phyloP scores from a whole-genome alignment of 2,113 vertebrate species.

The Henicopernis longicauda region DNA sequence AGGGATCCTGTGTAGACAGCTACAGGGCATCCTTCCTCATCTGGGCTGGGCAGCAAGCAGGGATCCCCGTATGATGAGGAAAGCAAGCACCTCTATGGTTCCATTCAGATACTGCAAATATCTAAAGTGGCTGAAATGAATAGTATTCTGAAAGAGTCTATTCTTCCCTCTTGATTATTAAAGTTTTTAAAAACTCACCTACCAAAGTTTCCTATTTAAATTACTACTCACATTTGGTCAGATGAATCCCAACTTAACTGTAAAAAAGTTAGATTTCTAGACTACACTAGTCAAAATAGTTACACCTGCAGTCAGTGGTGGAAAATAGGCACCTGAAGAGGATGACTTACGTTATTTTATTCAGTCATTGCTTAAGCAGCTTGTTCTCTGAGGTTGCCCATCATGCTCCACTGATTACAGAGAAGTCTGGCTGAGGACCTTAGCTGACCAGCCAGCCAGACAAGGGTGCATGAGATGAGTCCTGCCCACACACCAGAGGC shows the following conservation, averaged over 20 bases:
- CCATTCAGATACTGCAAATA: background rate
- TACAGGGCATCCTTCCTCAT: background rate
- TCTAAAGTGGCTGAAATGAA: background rate
- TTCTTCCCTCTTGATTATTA: background rate
- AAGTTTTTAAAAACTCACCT: background rate
- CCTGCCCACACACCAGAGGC: background rate
- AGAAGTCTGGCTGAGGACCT: background rate
- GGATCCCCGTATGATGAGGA: background rate
- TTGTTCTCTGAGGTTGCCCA: background rate
- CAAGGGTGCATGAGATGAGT: background rate
- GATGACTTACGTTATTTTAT: accelerated
- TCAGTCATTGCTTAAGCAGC: background rate
- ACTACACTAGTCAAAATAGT: background rate
- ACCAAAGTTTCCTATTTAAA: background rate
- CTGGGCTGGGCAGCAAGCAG: background rate
- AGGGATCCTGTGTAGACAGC: background rate
- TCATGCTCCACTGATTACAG: background rate
- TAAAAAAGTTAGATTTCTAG: background rate
- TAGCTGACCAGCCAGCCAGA: background rate
- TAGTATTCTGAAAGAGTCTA: background rate
- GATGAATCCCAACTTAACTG: background rate
- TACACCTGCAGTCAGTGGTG: background rate
- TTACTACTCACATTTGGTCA: background rate
- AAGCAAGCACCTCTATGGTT: background rate
- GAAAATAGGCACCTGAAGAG: background rate